A percentile compares a stretch with the other conserved stretches of the same genome.
Conservation (phyloP, 2,797 vertebrate genomes). For the Phalloptychus januarius region DNA sequence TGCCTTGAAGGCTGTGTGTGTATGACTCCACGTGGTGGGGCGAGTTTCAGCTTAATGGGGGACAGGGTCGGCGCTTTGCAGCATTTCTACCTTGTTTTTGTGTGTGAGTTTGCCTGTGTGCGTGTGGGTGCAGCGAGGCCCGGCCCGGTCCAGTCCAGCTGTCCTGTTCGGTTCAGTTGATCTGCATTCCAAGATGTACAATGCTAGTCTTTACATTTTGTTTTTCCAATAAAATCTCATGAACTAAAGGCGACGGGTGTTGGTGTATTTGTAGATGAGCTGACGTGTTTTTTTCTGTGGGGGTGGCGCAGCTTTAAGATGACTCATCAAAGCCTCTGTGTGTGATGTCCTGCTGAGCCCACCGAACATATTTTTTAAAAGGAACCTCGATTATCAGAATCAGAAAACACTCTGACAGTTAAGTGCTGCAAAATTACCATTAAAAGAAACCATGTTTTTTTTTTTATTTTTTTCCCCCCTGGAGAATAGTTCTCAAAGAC, state of each 20-base stretch:
- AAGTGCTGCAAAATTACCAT: not conserved
- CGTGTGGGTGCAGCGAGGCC: constrained; percentile 67
- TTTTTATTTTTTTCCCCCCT: too few relatives aligned
- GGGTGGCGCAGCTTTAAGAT: constrained; percentile 27
- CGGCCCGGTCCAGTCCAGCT: constrained; percentile 70
- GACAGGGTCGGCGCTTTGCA: constrained; percentile 63
- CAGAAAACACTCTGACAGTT: not conserved
- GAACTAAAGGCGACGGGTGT: constrained; percentile 45
- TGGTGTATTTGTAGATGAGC: not conserved
- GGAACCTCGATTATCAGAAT: not conserved
- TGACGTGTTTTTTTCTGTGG: constrained; percentile 21
- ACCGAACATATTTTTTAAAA: not conserved
- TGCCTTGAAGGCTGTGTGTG: constrained; percentile 42
- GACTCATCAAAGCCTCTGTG: constrained; percentile 38
- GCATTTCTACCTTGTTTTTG: constrained; percentile 69
- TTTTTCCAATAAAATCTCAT: constrained; percentile 82
- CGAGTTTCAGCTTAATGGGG: constrained; percentile 58
- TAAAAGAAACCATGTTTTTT: not conserved
- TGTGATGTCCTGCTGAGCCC: constrained; percentile 19
- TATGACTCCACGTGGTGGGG: constrained; percentile 32
- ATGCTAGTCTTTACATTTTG: constrained; percentile 80
- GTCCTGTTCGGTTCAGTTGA: constrained; percentile 77
- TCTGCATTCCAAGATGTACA: constrained; percentile 82
- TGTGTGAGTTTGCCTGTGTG: constrained; percentile 45
- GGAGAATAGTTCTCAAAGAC: not conserved